Percentiles rank a stretch among this genome's conserved stretches.
These are phyloP conservation scores for Anas platyrhynchos DNA, from an alignment of 2,113 vertebrate species.

Conservation along the genomic window DNA sequence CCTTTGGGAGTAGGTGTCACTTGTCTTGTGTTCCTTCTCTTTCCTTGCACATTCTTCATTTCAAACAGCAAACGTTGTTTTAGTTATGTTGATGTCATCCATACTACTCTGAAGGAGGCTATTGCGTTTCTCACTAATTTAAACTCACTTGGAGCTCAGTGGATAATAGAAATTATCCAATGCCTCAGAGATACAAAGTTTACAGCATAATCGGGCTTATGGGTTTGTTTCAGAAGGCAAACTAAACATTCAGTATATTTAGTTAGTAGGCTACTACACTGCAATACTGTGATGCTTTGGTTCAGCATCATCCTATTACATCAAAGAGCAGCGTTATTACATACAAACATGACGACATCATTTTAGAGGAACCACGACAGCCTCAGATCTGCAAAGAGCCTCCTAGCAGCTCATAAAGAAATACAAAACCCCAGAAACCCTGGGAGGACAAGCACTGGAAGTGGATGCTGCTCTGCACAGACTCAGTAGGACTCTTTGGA, in stretches of 20 bases:
- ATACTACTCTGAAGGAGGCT: background rate
- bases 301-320: background rate
- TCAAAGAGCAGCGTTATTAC: background rate
- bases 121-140: background rate
- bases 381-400: constrained; percentile 17
- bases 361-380: constrained; percentile 11
- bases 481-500: constrained; percentile 66
- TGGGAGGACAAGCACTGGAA: constrained; percentile 11
- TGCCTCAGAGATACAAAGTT: background rate
- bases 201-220: background rate
- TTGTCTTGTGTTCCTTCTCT: background rate
- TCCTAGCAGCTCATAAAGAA: constrained; percentile 10
- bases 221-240: background rate
- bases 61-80: background rate
- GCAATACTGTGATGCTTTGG: background rate
- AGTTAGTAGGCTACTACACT: background rate
- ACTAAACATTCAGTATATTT: background rate
- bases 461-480: constrained; percentile 34
- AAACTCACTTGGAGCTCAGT: background rate
- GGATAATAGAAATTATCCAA: background rate
- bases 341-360: background rate
- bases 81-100: background rate
- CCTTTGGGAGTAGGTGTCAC: background rate
- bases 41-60: background rate
- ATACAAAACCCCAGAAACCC: background rate